Conservation (phyloP, 2,888 invertebrate species). For the Parthenolecanium corni region DNA sequence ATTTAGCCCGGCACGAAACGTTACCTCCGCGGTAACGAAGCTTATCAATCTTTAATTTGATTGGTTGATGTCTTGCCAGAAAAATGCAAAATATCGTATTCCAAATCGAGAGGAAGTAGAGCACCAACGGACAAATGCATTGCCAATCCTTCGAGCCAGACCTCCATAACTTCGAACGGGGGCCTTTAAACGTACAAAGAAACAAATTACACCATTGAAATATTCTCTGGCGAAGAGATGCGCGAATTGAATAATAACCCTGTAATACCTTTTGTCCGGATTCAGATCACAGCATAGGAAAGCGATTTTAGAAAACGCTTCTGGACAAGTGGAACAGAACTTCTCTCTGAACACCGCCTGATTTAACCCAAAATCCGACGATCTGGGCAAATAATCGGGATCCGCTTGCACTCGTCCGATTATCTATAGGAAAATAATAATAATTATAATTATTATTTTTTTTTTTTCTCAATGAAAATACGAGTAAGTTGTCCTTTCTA, state of each 20-base stretch:
- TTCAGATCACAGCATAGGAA: conserved; percentile 82
- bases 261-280: conserved; percentile 75
- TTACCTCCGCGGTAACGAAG: too few species aligned
- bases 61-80: too few species aligned
- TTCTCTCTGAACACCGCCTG: conserved; percentile 72
- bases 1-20: too few species aligned
- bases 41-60: too few species aligned
- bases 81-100: conserved; percentile 65
- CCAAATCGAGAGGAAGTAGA: conserved; percentile 52
- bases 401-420: conserved; percentile 91
- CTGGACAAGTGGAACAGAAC: conserved; percentile 73
- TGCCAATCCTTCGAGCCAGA: conserved; percentile 73
- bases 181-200: conserved; percentile 41
- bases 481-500: too few species aligned
- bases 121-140: conserved; percentile 56
- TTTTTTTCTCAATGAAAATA: too few species aligned
- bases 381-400: conserved; percentile 83
- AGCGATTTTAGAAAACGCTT: conserved; percentile 75
- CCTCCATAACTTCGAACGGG: conserved; percentile 75
- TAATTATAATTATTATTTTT: too few species aligned
- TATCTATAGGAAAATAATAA: conserved; percentile 45
- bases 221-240: too few species aligned
- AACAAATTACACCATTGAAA: conserved; percentile 5
- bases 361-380: conserved; percentile 83
- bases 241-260: too few species aligned